Evolutionary conservation across 2,113 vertebrate genomes (phyloP), one percentile per base, ranked within the genome.

Genomic region (Eptesicus fuscus): DNA sequence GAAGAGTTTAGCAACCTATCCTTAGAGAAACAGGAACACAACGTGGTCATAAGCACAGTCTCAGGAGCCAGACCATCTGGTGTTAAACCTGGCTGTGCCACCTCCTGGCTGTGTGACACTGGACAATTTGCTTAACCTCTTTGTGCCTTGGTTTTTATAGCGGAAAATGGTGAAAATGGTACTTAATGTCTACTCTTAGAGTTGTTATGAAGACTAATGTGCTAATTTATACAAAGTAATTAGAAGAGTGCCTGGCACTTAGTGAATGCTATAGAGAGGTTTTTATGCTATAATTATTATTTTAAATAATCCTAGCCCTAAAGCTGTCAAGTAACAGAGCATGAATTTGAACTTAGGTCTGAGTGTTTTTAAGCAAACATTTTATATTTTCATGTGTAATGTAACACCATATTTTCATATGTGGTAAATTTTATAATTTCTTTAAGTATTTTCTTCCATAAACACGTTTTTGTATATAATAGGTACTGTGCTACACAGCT

Each of bases 401-500:
- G 10, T 49, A 82, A 90, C n/a, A 76, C 40, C 9, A 70, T 49
- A 17, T 71, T 87, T 91, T 82, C 17, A 20, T 74, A 56, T 88
- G 10, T 85, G 47, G 74, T 79, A 85, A 79, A 49, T 82, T 69
- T 93, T 86, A 82, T 85, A 80, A 93, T 61, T 86, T 90, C 20
- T 94, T 91, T 4, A 78, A 83, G 42, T 83, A 70, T 91, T 80
- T 90, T 30, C 49, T 84, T 49, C 7, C 28, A 53, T 51, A 71
- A 91, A 47, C 49, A 77, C 65, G 17, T 89, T 89, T 77, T 83
- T 35, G 40, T 90, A 35, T 61, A 16, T 93, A 37, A 30, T 65
- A 77, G 30, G 35, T 18, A 40, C 25, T 49, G 2, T 85, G 4
- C 10, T 63, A 40, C 8, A 22, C 25, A 69, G 8, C 18, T 65